Evolutionary conservation across 2,797 vertebrate species (phyloP), one percentile per base, ranked within the genome.

Genomic region (Halcyon badia): DNA sequence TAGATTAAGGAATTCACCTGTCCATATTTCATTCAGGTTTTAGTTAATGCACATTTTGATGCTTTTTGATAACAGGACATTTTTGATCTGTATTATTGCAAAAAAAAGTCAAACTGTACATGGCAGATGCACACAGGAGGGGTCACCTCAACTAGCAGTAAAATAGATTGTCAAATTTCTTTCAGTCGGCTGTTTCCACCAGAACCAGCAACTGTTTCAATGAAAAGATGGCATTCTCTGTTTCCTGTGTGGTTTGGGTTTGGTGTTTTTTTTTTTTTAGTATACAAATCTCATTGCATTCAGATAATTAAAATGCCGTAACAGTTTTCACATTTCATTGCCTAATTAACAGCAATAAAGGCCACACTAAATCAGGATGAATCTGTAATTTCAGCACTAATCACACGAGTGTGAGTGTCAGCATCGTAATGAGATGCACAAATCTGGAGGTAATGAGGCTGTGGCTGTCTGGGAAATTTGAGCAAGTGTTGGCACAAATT

Each of bases 261-360:
- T 16, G 30, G 10, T 16, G n/a, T n/a, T n/a, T 16, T 31, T 54
- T 41, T 56, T 65, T 51, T 92, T 94, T 86, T 62, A 72, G 89
- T 96, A 68, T 39, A 94, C 71, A 95, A 94, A 94, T 96, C 66
- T 89, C 69, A 70, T 70, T 96, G 79, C 86, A 87, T 97, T 97
- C 72, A 92, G 84, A 94, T 98, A 97, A 98, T 98, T 97, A 97
- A 97, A 97, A 97, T 95, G 94, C 96, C 0, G 1, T 96, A 97
- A 96, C 90, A 91, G 96, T 97, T 97, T 97, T 96, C 91, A 95
- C 95, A 95, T 97, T 97, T 94, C 78, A 76, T 95, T 96, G 95
- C 87, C 97, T 98, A 98, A 98, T 98, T 98, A 98, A 97, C 97
- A 97, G 94, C 97, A 97, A 97, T 98, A 97, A 98, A 97, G 93